phyloP scores from a whole-genome alignment of 2,113 vertebrate species.

The Lepus americanus region DNA sequence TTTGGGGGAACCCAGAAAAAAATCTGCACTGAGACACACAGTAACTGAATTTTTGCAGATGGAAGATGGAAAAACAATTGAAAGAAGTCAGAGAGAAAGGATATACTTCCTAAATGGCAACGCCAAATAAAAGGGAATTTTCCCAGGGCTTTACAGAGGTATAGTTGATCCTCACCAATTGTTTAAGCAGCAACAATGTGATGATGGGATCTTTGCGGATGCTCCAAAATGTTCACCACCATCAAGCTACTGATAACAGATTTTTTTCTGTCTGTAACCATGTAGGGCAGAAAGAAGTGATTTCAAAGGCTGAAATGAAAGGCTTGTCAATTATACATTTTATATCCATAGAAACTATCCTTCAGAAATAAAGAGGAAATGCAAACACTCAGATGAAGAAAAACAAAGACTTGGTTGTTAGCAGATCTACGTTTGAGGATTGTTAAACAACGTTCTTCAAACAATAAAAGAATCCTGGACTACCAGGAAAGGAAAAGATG shows the following conservation, averaged over 20 bases:
- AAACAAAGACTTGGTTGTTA: background rate
- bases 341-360: background rate
- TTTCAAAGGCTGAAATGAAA: slow-evolving; percentile 13
- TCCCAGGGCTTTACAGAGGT: background rate
- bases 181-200: background rate
- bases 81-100: slow-evolving; percentile 22
- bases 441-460: background rate
- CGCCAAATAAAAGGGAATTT: background rate
- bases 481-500: background rate
- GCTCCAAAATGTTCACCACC: background rate
- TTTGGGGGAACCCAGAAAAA: background rate
- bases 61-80: background rate
- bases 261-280: background rate
- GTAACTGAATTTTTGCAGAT: no score
- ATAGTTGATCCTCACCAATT: background rate
- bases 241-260: background rate
- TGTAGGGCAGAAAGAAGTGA: background rate
- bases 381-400: background rate
- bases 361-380: background rate
- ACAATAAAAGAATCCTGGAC: background rate
- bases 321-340: background rate
- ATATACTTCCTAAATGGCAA: background rate
- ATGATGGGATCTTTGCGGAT: background rate
- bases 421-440: background rate
- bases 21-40: background rate